These are phyloP conservation scores for Epinephelus malabaricus DNA, from an alignment of 2,797 vertebrate genomes.

Conservation along the genomic window DNA sequence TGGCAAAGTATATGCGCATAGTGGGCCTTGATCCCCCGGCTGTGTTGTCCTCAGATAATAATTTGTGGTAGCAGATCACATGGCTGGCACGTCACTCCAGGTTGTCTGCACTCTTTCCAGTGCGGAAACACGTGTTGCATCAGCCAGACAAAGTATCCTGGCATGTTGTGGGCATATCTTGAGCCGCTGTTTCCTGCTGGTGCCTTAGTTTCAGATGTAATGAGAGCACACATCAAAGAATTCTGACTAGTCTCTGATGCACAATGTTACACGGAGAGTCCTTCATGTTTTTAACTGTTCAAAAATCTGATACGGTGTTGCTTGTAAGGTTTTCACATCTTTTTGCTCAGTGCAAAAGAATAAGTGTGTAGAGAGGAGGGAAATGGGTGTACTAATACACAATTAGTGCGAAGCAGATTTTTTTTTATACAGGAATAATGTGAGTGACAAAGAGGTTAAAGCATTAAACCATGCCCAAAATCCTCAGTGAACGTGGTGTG, in stretches of 20 bases:
- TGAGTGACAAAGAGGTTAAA: not conserved
- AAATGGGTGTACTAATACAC: not conserved
- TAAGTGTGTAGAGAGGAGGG: not conserved
- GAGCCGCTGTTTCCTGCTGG: constrained; percentile 23
- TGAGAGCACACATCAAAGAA: constrained; percentile 28
- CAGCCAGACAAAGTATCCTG: constrained; percentile 23
- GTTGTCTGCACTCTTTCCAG: constrained; percentile 42
- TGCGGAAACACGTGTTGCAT: constrained; percentile 33
- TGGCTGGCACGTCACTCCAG: constrained; percentile 9
- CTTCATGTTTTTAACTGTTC: constrained; percentile 7
- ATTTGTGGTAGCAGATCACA: constrained; percentile 33
- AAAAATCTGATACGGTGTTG: not conserved
- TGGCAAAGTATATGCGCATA: not conserved
- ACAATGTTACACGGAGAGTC: not conserved
- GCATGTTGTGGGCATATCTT: constrained; percentile 15
- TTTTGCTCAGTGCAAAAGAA: constrained; percentile 1
- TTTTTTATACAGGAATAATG: not conserved
- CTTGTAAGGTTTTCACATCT: constrained; percentile 2
- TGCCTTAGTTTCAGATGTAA: constrained; percentile 21
- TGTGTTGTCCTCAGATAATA: constrained; percentile 39
- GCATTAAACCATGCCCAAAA: not conserved
- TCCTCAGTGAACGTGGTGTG: not conserved
- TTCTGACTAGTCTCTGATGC: constrained; percentile 13
- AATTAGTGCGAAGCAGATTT: not conserved
- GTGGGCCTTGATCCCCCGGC: constrained; percentile 25